These are phyloP conservation scores for Porites australiensis DNA, from an alignment of 64 coral and sea anemone species.

Conservation along the genomic window DNA sequence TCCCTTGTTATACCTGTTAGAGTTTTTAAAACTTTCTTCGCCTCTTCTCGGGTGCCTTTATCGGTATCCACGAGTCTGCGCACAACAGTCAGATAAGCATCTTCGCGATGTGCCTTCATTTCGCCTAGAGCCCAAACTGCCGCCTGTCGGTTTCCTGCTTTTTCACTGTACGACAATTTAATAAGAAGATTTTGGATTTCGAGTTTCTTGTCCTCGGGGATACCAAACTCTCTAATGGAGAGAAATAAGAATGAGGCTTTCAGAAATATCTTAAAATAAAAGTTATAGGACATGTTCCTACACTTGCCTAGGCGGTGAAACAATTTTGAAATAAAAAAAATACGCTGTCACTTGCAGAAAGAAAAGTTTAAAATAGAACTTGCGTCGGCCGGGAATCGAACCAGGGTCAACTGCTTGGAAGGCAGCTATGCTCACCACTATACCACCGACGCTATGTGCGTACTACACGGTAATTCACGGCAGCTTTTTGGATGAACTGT, in stretches of 20 bases:
- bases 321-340: too few relatives aligned
- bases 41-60: constrained; percentile 25
- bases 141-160: neutral
- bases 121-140: constrained; percentile 25
- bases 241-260: neutral
- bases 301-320: too few relatives aligned
- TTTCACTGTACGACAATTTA: constrained; percentile 4
- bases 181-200: constrained; percentile 36
- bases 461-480: too few relatives aligned
- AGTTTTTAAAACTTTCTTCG: constrained; percentile 31
- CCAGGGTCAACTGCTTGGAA: too few relatives aligned
- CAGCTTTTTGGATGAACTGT: too few relatives aligned
- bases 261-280: neutral
- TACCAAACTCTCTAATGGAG: constrained; percentile 17
- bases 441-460: constrained; percentile 28
- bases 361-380: too few relatives aligned
- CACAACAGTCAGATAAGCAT: constrained; percentile 47
- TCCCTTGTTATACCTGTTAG: constrained; percentile 29
- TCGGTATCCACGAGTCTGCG: constrained; percentile 59
- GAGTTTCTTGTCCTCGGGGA: neutral
- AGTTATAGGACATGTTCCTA: too few relatives aligned
- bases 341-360: too few relatives aligned
- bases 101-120: constrained; percentile 19
- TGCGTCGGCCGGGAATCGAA: too few relatives aligned
- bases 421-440: constrained; percentile 15